These are phyloP conservation scores for Lycaon pictus DNA, from an alignment of 2,113 vertebrate genomes.

Conservation along the genomic window DNA sequence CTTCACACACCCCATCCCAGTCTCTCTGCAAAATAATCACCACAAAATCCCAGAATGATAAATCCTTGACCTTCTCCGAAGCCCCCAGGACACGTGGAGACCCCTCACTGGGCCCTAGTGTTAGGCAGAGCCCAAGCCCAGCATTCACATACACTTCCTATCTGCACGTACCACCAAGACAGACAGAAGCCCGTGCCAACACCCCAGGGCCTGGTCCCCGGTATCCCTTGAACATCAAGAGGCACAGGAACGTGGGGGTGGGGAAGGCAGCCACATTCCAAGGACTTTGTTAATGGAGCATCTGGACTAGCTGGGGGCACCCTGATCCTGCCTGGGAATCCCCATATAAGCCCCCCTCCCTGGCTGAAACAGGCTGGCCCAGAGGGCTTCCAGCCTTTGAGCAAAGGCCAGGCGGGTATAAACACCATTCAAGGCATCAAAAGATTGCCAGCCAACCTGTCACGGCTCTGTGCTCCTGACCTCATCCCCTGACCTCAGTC, in stretches of 20 bases:
- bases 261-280: background rate
- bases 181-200: background rate
- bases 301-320: background rate
- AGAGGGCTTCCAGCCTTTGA: background rate
- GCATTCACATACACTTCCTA: background rate
- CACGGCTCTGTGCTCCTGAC: background rate
- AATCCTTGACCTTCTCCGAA: background rate
- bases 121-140: background rate
- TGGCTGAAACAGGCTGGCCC: background rate
- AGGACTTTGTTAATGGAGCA: background rate
- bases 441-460: background rate
- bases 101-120: background rate
- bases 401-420: background rate
- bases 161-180: background rate
- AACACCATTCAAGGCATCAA: background rate
- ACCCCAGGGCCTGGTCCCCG: background rate
- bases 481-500: background rate
- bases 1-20: background rate
- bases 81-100: background rate
- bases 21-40: background rate
- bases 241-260: background rate
- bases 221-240: background rate
- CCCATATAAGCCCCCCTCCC: background rate
- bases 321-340: background rate
- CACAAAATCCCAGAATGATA: background rate